phyloP scores from a whole-genome alignment of 1,140 invertebrate species.

The Lordiphosa clarofinis region DNA sequence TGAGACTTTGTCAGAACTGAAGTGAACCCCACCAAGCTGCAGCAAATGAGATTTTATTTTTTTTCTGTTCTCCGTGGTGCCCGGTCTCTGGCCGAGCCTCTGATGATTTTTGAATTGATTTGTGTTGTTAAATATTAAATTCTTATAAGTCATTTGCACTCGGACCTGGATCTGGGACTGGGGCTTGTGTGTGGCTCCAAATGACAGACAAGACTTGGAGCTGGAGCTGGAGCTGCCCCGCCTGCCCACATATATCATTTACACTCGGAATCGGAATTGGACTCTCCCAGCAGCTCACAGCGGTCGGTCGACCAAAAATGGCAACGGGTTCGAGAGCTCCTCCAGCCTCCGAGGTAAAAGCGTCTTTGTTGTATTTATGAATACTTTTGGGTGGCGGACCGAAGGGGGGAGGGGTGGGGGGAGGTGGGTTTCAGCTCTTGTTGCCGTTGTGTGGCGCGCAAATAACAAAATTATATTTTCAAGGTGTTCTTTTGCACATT shows the following conservation, averaged over 20 bases:
- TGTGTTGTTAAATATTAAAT: conserved; percentile 79
- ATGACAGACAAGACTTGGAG: conserved; percentile 63
- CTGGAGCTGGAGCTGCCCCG: conserved; percentile 6
- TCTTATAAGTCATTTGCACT: conserved; percentile 79
- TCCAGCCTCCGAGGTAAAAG: conserved; percentile 13
- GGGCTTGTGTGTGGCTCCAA: conserved; percentile 53
- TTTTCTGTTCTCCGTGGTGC: conserved; percentile 1
- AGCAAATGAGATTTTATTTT: conserved; percentile 62
- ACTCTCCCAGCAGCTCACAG: conserved; percentile 51
- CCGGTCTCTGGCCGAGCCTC: conserved; percentile 22
- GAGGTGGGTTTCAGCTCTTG: conserved; percentile 18
- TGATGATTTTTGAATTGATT: conserved; percentile 79
- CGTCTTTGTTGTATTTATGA: conserved; percentile 41
- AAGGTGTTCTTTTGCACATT: conserved; percentile 72
- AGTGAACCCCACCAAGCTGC: conserved; percentile 31
- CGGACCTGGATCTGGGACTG: conserved; percentile 17
- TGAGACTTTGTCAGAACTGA: conserved; percentile 61
- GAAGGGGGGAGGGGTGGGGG: conserved; percentile 16
- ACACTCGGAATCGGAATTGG: conserved; percentile 57
- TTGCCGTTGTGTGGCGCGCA: conserved; percentile 47
- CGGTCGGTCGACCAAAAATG: conserved; percentile 70
- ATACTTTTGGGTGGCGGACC: conserved; percentile 9
- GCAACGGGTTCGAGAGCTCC: conserved; percentile 35
- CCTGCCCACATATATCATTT: conserved; percentile 70
- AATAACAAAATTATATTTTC: conserved; percentile 76